Evolutionary conservation across 2,113 vertebrate genomes (phyloP).

Genomic region (Pterocles burchelli): DNA sequence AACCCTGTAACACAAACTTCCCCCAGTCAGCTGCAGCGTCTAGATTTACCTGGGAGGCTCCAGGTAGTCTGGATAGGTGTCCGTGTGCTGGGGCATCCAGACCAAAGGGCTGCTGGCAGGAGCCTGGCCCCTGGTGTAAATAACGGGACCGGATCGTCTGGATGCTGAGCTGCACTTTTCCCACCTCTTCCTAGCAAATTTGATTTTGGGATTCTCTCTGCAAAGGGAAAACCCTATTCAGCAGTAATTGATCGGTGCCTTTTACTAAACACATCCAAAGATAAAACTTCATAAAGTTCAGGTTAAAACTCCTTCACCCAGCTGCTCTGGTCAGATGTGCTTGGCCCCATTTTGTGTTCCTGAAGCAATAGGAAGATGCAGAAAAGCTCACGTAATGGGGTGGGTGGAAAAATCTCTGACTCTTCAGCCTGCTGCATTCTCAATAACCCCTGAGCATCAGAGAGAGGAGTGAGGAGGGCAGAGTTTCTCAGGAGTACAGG

Average conservation of each 20-base stretch:
- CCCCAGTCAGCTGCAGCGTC: not conserved
- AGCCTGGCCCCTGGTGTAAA: not conserved
- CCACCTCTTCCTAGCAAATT: not conserved
- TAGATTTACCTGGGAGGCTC: slow-evolving; percentile 5
- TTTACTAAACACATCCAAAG: not conserved
- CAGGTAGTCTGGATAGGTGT: not conserved
- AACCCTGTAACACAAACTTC: not conserved
- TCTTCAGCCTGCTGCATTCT: not conserved
- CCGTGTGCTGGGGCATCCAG: not conserved
- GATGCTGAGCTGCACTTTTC: slow-evolving; percentile 28
- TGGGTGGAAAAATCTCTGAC: not conserved
- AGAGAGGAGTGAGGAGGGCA: not conserved
- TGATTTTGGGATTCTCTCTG: slow-evolving; percentile 10
- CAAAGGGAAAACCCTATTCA: slow-evolving; percentile 39
- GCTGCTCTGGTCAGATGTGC: not conserved
- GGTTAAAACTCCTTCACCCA: not conserved
- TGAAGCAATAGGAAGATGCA: not conserved
- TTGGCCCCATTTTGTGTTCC: not conserved
- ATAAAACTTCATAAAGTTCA: not conserved
- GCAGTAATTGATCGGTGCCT: slow-evolving; percentile 1
- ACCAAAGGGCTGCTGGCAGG: not conserved
- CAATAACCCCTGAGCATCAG: not conserved
- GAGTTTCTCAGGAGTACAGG: not conserved
- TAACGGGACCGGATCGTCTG: not conserved
- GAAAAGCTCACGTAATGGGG: not conserved